Evolutionary conservation across 2,797 vertebrate species (phyloP).

Genomic region (Aselliscus stoliczkanus): DNA sequence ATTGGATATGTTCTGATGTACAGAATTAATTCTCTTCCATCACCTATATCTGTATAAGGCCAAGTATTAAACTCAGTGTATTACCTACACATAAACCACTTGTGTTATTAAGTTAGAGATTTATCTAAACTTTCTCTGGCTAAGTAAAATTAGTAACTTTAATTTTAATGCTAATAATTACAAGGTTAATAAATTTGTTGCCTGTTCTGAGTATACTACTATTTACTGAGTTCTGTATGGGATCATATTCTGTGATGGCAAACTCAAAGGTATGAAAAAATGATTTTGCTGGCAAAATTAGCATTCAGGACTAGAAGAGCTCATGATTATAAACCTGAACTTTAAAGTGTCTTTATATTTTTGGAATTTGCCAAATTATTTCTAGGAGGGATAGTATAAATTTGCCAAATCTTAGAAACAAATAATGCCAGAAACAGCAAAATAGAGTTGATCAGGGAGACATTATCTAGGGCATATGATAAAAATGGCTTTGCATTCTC

Average conservation of each 20-base stretch:
- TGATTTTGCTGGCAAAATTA: not conserved
- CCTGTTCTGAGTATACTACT: not conserved
- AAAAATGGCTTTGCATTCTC: slow-evolving; percentile 32
- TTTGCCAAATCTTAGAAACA: not conserved
- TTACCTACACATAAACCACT: not conserved
- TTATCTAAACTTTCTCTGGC: not conserved
- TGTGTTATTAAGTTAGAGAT: not conserved
- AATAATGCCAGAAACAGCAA: not conserved
- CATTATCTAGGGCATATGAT: not conserved
- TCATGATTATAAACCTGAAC: not conserved
- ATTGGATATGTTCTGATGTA: not conserved
- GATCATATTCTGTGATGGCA: not conserved
- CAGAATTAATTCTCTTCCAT: not conserved
- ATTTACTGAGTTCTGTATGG: not conserved
- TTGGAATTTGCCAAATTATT: not conserved
- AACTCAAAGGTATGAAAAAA: not conserved
- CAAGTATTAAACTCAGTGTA: not conserved
- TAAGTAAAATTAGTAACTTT: not conserved
- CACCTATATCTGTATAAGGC: not conserved
- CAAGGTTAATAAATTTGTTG: not conserved
- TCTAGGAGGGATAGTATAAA: not conserved
- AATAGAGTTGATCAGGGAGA: not conserved
- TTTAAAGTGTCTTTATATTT: not conserved
- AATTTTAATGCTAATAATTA: not conserved
- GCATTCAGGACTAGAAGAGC: not conserved